Percentiles rank a stretch among this genome's conserved stretches.
Conservation (phyloP, 2,797 vertebrate genomes). For the Tamandua tetradactyla region DNA sequence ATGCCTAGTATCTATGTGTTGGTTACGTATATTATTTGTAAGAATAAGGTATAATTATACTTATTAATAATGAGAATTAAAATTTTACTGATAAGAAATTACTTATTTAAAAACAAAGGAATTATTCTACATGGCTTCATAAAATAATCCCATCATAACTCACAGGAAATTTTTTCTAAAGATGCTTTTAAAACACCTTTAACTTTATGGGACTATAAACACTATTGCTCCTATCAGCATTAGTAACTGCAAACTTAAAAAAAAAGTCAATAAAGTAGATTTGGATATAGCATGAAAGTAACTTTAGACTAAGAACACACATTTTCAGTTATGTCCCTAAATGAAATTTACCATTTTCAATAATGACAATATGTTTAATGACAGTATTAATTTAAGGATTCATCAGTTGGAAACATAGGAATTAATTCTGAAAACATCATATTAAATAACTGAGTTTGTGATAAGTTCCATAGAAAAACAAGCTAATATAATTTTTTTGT, state of each 20-base stretch:
- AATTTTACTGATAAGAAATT: neutral
- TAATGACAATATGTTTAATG: slow-evolving; percentile 17
- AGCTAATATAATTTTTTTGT: slow-evolving; percentile 66
- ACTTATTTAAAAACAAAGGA: neutral
- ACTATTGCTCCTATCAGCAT: neutral
- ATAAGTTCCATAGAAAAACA: slow-evolving; percentile 42
- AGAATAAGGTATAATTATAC: neutral
- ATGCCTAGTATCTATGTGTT: neutral
- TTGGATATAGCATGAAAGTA: neutral
- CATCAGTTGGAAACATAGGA: neutral
- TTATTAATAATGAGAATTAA: neutral
- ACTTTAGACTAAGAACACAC: neutral
- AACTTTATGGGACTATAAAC: neutral
- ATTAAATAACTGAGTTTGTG: slow-evolving; percentile 23
- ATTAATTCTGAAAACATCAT: slow-evolving; percentile 55
- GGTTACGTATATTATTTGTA: neutral
- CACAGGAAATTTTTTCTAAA: neutral
- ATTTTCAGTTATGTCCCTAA: neutral
- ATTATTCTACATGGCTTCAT: neutral
- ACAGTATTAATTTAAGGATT: slow-evolving; percentile 39
- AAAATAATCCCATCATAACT: neutral
- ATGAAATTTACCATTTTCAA: slow-evolving; percentile 2
- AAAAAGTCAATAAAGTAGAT: neutral
- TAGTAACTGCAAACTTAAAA: neutral
- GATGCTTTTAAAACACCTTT: neutral